phyloP scores from a whole-genome alignment of 2,113 vertebrate species.

The Balaeniceps rex region DNA sequence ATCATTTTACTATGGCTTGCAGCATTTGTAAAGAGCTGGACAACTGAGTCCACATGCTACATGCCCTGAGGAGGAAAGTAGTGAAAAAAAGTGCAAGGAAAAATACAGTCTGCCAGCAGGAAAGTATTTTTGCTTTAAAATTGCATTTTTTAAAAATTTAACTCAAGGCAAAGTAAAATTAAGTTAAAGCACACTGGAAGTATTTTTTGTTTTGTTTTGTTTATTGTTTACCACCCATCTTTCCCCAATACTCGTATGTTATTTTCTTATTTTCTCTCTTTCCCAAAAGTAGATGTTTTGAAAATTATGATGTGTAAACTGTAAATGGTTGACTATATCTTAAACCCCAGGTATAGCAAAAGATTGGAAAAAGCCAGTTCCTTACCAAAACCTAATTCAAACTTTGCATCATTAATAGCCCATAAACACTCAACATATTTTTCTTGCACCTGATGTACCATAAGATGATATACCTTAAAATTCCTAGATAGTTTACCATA shows the following conservation, averaged over 20 bases:
- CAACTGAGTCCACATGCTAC: background rate
- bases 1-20: background rate
- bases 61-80: background rate
- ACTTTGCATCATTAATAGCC: background rate
- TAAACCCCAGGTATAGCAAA: background rate
- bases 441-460: background rate
- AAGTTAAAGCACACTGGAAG: background rate
- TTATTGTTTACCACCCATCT: background rate
- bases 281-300: background rate
- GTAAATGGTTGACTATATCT: background rate
- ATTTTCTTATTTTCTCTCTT: background rate
- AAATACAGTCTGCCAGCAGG: background rate
- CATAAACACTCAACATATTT: background rate
- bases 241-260: background rate
- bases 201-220: background rate
- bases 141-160: background rate
- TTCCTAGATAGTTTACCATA: background rate
- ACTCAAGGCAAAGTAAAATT: background rate
- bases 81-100: background rate
- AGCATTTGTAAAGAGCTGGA: background rate
- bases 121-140: background rate
- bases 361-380: background rate
- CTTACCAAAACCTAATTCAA: background rate
- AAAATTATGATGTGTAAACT: background rate
- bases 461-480: background rate